Evolutionary conservation across 1,140 invertebrate genomes (phyloP).

Genomic region (Lethrus apterus): DNA sequence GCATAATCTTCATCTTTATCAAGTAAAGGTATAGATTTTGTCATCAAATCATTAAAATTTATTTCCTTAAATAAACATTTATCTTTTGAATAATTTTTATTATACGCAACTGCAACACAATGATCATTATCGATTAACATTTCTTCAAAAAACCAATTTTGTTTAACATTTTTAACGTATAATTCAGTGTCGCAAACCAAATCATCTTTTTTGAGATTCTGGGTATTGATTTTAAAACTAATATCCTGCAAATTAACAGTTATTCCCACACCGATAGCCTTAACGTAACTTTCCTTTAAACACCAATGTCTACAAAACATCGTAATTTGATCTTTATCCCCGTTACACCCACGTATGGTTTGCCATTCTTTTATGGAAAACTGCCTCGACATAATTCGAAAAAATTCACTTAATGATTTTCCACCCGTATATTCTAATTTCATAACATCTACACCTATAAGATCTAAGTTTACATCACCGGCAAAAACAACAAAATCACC

Average conservation of each 20-base stretch:
- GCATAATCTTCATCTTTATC: slow-evolving; percentile 49
- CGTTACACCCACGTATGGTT: slow-evolving; percentile 51
- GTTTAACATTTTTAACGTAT: slow-evolving; percentile 51
- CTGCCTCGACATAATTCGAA: slow-evolving; percentile 75
- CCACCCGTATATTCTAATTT: slow-evolving; percentile 58
- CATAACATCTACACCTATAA: slow-evolving; percentile 66
- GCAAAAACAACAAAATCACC: slow-evolving; percentile 79
- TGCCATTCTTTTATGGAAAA: slow-evolving; percentile 76
- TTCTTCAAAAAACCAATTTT: slow-evolving; percentile 82
- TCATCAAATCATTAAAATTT: slow-evolving; percentile 49
- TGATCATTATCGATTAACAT: slow-evolving; percentile 71
- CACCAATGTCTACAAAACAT: slow-evolving; percentile 87
- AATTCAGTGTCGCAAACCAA: slow-evolving; percentile 61
- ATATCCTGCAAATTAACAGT: slow-evolving; percentile 67
- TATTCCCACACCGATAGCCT: slow-evolving; percentile 82
- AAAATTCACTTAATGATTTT: slow-evolving; percentile 67
- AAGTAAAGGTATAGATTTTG: slow-evolving; percentile 45
- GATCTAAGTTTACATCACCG: slow-evolving; percentile 43
- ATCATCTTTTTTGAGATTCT: slow-evolving; percentile 39
- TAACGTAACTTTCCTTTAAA: slow-evolving; percentile 93
- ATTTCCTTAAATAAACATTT: slow-evolving; percentile 42
- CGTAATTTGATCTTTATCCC: slow-evolving; percentile 51
- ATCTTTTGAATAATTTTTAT: slow-evolving; percentile 7
- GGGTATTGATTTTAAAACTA: slow-evolving; percentile 60
- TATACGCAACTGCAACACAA: slow-evolving; percentile 70